Percentiles rank a stretch among this genome's conserved stretches.
Evolutionary conservation across 2,797 vertebrate species (phyloP).

Genomic region (Arnoldichthys spilopterus): DNA sequence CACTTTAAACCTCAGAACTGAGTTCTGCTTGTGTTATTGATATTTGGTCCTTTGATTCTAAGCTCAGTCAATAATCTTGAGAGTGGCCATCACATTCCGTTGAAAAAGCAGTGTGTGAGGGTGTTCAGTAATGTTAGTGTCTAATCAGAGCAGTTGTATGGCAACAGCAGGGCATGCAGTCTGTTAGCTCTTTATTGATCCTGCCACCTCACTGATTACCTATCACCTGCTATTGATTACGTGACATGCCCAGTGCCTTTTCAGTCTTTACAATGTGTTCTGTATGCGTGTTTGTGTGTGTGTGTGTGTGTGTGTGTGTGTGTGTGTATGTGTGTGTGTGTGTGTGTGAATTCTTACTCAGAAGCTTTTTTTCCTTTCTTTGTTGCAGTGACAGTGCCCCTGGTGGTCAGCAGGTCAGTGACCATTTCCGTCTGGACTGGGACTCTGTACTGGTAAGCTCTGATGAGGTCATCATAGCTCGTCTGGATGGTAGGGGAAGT

Average conservation of each 20-base stretch:
- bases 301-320: background rate
- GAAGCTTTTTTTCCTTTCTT: conserved; percentile 8
- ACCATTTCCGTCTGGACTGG: conserved; percentile 89
- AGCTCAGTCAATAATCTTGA: conserved; percentile 11
- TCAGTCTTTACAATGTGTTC: conserved; percentile 8
- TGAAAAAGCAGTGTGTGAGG: background rate
- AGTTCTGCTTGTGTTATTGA: background rate
- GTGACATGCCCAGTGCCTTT: conserved; percentile 20
- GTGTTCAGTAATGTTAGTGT: background rate
- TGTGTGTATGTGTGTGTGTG: background rate
- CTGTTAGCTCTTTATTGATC: conserved; percentile 27
- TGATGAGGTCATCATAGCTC: conserved; percentile 88
- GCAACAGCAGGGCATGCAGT: conserved; percentile 2
- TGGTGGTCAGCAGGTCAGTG: conserved; percentile 90
- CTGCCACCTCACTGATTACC: conserved; percentile 37
- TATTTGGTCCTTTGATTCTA: conserved; percentile 2
- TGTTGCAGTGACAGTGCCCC: conserved; percentile 85
- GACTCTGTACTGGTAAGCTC: conserved; percentile 94
- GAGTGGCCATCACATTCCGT: background rate
- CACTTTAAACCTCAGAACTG: background rate
- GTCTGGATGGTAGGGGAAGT: conserved; percentile 93
- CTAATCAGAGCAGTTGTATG: conserved; percentile 2
- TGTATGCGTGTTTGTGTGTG: background rate
- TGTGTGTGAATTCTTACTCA: background rate
- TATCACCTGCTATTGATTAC: conserved; percentile 34